phyloP scores from a whole-genome alignment of 2,113 vertebrate genomes.

The Hyla sarda region DNA sequence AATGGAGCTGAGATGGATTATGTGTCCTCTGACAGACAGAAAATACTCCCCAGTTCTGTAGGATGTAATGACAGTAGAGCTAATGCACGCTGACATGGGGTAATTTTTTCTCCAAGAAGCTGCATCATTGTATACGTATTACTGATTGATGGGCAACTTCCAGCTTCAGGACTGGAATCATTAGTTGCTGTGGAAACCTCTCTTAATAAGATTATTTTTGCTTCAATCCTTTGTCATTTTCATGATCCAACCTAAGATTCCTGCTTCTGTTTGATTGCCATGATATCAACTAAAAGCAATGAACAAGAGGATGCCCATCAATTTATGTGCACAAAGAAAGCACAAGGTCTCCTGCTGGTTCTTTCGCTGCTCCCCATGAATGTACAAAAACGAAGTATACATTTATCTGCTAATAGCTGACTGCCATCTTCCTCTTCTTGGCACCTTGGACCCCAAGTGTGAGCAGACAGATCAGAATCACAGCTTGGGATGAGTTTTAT shows the following conservation, averaged over 20 bases:
- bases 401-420: no score
- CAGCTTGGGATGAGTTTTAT: no score
- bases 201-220: constrained; percentile 14
- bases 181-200: constrained; percentile 36
- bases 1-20: background rate
- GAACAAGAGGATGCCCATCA: background rate
- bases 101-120: background rate
- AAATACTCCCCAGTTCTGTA: background rate
- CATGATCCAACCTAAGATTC: constrained; percentile 9
- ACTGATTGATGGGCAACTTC: constrained; percentile 24
- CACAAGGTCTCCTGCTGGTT: no score
- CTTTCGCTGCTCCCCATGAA: no score
- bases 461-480: background rate
- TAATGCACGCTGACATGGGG: background rate
- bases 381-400: no score
- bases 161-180: constrained; percentile 8
- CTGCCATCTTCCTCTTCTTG: background rate
- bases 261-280: background rate
- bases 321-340: background rate
- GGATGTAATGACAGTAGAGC: background rate
- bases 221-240: background rate
- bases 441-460: background rate
- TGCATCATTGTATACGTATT: background rate
- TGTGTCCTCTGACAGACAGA: background rate
- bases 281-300: background rate